Conservation (phyloP, 2,113 vertebrate species). For the Xerus inauris region DNA sequence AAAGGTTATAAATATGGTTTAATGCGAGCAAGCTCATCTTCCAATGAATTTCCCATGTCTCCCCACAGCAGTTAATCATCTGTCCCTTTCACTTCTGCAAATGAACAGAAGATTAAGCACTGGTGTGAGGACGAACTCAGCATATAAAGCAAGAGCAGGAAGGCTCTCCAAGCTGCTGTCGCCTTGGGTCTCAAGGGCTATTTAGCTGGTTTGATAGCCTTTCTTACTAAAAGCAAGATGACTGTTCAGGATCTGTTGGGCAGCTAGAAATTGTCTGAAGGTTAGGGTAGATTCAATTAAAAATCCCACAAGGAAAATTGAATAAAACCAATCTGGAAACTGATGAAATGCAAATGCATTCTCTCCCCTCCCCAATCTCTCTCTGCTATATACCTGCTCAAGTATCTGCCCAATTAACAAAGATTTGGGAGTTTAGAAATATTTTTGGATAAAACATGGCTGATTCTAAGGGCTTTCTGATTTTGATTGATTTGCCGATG, state of each 20-base stretch:
- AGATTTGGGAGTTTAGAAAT: not conserved
- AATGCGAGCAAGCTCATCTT: constrained; percentile 70
- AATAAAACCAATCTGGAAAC: not conserved
- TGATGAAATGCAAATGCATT: not conserved
- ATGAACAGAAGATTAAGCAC: constrained; percentile 71
- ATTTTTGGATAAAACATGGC: not conserved
- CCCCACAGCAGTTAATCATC: constrained; percentile 80
- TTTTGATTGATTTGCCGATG: not conserved
- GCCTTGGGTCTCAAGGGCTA: not conserved
- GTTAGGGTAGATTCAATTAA: not conserved
- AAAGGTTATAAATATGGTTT: constrained; percentile 80
- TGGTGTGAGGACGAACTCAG: constrained; percentile 41
- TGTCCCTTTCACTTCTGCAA: constrained; percentile 62
- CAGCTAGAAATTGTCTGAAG: not conserved
- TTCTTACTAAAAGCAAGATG: not conserved
- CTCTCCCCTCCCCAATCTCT: not conserved
- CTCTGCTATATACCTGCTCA: not conserved
- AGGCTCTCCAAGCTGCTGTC: not conserved
- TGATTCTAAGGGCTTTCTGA: not conserved
- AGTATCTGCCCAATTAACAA: not conserved
- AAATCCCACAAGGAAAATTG: not conserved
- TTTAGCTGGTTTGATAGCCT: not conserved
- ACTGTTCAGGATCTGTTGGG: not conserved
- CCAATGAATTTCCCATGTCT: constrained; percentile 61
- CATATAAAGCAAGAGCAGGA: not conserved